Conservation (phyloP, 1,140 invertebrate genomes). For the Drosophila tropicalis region DNA sequence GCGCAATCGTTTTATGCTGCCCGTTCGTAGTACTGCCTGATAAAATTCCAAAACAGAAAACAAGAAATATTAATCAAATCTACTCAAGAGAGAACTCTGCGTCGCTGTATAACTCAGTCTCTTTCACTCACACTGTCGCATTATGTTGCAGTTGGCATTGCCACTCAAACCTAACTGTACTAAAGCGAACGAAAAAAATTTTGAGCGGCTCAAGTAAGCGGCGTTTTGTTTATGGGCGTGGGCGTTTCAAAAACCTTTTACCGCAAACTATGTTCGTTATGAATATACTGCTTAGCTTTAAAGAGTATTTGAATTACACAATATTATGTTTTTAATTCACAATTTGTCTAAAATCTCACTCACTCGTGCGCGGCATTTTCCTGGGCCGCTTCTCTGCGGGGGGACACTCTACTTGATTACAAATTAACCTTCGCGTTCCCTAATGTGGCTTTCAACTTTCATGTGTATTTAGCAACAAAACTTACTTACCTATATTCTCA, state of each 20-base stretch:
- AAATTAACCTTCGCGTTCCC: not conserved
- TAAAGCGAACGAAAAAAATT: constrained; percentile 73
- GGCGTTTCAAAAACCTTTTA: constrained; percentile 41
- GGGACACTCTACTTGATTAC: not conserved
- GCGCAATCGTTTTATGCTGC: constrained; percentile 44
- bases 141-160: constrained; percentile 27
- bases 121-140: constrained; percentile 8
- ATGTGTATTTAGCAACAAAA: not conserved
- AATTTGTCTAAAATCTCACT: constrained; percentile 40
- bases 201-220: constrained; percentile 66
- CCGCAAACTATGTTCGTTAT: constrained; percentile 22
- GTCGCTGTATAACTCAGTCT: constrained; percentile 9
- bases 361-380: constrained; percentile 46
- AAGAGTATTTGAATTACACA: constrained; percentile 33
- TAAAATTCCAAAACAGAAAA: constrained; percentile 74
- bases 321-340: constrained; percentile 75
- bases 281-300: not conserved
- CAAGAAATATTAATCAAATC: constrained; percentile 54
- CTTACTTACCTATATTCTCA: not conserved
- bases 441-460: not conserved
- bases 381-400: constrained; percentile 7
- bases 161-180: constrained; percentile 76
- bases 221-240: constrained; percentile 80
- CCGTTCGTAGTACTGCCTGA: constrained; percentile 43
- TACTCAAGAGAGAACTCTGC: constrained; percentile 65